phyloP scores from a whole-genome alignment of 2,888 invertebrate genomes.

The Drosophila tanythrix region DNA sequence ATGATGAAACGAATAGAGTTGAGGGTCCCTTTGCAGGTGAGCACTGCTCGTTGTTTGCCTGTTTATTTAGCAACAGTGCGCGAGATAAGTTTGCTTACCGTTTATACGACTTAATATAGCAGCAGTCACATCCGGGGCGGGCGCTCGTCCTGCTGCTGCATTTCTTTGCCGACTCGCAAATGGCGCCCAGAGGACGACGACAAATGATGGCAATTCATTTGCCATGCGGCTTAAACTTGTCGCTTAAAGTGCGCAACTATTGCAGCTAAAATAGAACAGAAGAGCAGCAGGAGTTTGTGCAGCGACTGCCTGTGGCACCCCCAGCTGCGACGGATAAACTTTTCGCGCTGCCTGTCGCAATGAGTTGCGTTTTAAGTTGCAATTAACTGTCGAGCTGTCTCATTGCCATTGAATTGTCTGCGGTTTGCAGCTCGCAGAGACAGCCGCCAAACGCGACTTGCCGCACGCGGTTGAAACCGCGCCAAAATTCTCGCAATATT shows the following conservation, averaged over 20 bases:
- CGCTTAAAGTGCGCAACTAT: conserved; percentile 60
- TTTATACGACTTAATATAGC: conserved; percentile 29
- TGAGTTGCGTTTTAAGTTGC: conserved; percentile 71
- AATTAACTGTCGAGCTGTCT: conserved; percentile 64
- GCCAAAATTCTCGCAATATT: background rate
- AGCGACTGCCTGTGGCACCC: conserved; percentile 24
- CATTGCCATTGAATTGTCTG: conserved; percentile 27
- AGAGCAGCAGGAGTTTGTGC: conserved; percentile 8
- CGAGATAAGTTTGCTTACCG: conserved; percentile 60
- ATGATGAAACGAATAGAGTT: conserved; percentile 46
- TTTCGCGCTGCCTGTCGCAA: conserved; percentile 57
- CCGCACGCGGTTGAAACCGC: conserved; percentile 33
- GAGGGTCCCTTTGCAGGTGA: conserved; percentile 45
- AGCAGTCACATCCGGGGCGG: conserved; percentile 15
- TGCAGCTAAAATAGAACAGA: conserved; percentile 4
- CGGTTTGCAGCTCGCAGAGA: conserved; percentile 14
- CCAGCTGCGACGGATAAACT: conserved; percentile 53
- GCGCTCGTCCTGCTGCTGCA: conserved; percentile 4
- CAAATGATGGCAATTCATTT: conserved; percentile 79
- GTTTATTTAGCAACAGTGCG: conserved; percentile 67
- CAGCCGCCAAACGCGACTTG: background rate
- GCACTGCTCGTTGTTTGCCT: conserved; percentile 40
- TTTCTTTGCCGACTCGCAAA: conserved; percentile 40
- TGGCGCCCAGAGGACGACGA: conserved; percentile 50
- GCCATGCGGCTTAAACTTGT: conserved; percentile 61